These are phyloP conservation scores for Trididemnum nubilum DNA, from an alignment of 23 tunicate genomes.

Conservation along the genomic window DNA sequence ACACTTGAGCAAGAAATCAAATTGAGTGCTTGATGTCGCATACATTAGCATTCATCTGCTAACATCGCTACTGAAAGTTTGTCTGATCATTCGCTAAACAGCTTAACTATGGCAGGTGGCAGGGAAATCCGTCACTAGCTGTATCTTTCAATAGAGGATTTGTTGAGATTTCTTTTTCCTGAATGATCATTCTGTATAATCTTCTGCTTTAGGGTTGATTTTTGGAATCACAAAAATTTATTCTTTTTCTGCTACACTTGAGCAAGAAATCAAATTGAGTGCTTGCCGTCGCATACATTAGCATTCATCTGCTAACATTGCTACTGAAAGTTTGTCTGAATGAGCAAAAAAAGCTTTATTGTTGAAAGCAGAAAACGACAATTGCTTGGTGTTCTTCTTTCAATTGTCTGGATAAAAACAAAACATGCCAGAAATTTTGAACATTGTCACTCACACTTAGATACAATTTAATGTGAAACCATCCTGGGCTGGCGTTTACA, in stretches of 20 bases:
- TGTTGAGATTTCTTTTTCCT: neutral
- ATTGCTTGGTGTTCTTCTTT: neutral
- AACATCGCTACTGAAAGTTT: too few relatives aligned
- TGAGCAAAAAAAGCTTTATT: neutral
- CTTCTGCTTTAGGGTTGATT: neutral
- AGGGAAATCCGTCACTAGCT: neutral
- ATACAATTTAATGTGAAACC: neutral
- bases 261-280: neutral
- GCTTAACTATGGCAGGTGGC: neutral
- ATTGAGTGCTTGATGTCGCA: neutral
- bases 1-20: neutral
- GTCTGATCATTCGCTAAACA: neutral
- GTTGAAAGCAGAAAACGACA: neutral
- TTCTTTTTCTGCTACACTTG: neutral
- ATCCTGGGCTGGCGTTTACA: too few relatives aligned
- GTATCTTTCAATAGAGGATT: neutral
- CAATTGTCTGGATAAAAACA: neutral
- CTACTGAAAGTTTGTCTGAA: neutral
- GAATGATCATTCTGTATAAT: neutral
- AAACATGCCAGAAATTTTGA: neutral
- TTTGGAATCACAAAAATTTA: neutral
- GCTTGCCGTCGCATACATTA: neutral
- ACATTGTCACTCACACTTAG: neutral
- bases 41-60: neutral
- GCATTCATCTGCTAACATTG: neutral